phyloP scores from a whole-genome alignment of 2,888 invertebrate species.

The Hirtodrosophila trivittata region DNA sequence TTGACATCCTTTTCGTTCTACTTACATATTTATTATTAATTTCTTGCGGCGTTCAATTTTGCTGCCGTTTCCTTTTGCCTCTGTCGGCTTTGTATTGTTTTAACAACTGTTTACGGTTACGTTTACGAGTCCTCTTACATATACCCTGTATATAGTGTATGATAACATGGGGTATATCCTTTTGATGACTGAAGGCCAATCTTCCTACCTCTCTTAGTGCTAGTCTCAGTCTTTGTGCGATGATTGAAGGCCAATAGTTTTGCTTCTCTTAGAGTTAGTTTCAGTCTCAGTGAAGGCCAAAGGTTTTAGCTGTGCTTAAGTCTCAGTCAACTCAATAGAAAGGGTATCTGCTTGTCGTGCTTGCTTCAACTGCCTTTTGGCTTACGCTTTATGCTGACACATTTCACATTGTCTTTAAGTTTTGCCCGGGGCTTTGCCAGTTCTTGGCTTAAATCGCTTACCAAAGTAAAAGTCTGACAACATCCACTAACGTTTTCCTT shows the following conservation, averaged over 20 bases:
- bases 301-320: no score
- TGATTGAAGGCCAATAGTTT: no score
- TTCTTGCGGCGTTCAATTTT: conserved; percentile 41
- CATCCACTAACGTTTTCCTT: conserved; percentile 16
- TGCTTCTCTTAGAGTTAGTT: no score
- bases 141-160: conserved; percentile 32
- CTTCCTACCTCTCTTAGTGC: no score
- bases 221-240: no score
- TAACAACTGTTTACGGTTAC: conserved; percentile 44
- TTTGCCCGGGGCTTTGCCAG: conserved; percentile 25
- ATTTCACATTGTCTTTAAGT: conserved; percentile 32
- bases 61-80: conserved; percentile 22
- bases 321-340: no score
- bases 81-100: conserved; percentile 43
- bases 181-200: no score
- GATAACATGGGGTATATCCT: no score
- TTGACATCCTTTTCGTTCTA: conserved; percentile 8
- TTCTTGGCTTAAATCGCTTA: conserved; percentile 14
- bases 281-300: no score
- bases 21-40: conserved; percentile 66
- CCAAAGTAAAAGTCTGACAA: neutral
- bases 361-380: no score
- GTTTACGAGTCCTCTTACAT: conserved; percentile 1
- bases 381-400: conserved; percentile 21
- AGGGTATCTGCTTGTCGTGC: no score